Evolutionary conservation across 2,888 invertebrate species (phyloP), one percentile per base, ranked within the genome.

Genomic region (Acanthoscelides obtectus): DNA sequence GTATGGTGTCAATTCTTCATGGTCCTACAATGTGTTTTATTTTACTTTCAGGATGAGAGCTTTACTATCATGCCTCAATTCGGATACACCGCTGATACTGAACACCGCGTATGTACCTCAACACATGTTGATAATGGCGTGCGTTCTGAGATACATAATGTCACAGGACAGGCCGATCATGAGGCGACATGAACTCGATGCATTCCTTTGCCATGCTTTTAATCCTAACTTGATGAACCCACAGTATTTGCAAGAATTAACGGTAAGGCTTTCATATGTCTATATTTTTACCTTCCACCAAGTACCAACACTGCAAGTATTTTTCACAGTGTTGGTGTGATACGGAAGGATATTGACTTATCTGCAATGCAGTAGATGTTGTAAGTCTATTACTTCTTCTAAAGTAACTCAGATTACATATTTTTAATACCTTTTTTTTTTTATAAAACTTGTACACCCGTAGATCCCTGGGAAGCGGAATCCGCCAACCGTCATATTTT

Each of bases 91-190:
- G 12, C 87, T 95, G 67, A 95, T 96, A 90, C 86, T 95, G 75
- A 95, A 96, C 85, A 93, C 94, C 2, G 90, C 92, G 1, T 94
- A 94, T 82, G 95, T 96, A 76, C 96, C 96, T 19, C 95, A 95
- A 83, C 95, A 96, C 86, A 89, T 96, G 84, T 88, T 97, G 69
- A 90, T 96, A 72, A 89, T 96, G 87, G 95, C 95, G 73, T 93
- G 94, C 80, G 95, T 97, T 70, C 87, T 97, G 77, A 90, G 95
- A 90, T 93, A 90, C 80, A 89, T 92, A 69, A 92, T 93, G 92
- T 91, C 92, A 22, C 90, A 91, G 77, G 91, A 91, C 76, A 89
- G 89, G 78, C 90, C 91, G 82, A 90, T 92, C 77, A 86, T 96
- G 79, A 90, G 94, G 70, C 90, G 94, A 77, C 93, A 93, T 79